Evolutionary conservation across 2,113 vertebrate species (phyloP).

Genomic region (Salvelinus fontinalis): DNA sequence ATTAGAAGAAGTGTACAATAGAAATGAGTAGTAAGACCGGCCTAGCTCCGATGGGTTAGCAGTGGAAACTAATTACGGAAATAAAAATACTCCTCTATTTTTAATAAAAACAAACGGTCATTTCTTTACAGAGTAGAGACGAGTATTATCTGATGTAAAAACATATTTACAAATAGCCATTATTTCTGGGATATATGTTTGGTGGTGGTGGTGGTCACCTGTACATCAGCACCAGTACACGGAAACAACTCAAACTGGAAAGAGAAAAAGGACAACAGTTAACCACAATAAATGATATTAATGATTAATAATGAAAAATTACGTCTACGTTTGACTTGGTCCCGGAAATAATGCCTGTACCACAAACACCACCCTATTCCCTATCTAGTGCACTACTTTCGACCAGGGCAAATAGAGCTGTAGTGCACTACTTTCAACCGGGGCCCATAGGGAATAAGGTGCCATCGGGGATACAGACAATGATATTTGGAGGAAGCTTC

Average conservation of each 20-base stretch:
- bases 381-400: too few species aligned
- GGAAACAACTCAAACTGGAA: slow-evolving; percentile 54
- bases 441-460: too few species aligned
- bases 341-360: slow-evolving; percentile 64
- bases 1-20: slow-evolving; percentile 88
- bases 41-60: slow-evolving; percentile 91
- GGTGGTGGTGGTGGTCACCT: slow-evolving; percentile 88
- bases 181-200: slow-evolving; percentile 74
- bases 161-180: slow-evolving; percentile 99
- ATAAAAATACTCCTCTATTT: slow-evolving; percentile 99
- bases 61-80: slow-evolving; percentile 82
- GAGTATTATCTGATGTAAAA: slow-evolving; percentile 99
- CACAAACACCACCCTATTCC: too few species aligned
- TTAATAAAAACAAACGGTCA: slow-evolving; percentile 85
- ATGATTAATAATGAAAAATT: slow-evolving; percentile 67
- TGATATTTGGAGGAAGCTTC: slow-evolving; percentile 83
- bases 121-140: slow-evolving; percentile 99
- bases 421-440: too few species aligned
- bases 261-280: slow-evolving; percentile 61
- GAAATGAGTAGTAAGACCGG: slow-evolving; percentile 94
- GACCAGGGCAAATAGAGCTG: too few species aligned
- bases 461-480: neutral
- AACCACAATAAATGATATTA: slow-evolving; percentile 59
- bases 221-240: slow-evolving; percentile 99
- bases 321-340: slow-evolving; percentile 88